phyloP scores from a whole-genome alignment of 2,888 invertebrate species.

The Pammene fasciana region DNA sequence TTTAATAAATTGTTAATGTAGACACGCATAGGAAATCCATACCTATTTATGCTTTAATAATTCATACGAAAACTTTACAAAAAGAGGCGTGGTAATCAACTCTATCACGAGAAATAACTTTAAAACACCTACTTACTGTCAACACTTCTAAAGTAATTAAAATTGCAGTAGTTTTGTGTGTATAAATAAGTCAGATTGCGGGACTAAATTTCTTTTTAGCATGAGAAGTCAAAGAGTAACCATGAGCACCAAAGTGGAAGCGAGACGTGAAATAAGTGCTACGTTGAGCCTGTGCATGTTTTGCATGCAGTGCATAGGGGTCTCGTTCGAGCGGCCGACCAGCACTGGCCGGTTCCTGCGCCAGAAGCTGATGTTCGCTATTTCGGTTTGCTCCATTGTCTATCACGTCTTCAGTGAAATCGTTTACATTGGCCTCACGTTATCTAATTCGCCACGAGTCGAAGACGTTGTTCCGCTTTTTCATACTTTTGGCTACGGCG shows the following conservation, averaged over 20 bases:
- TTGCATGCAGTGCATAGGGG: conserved; percentile 69
- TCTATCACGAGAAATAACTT: conserved; percentile 28
- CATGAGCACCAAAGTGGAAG: conserved; percentile 53
- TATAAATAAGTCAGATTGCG: conserved; percentile 6
- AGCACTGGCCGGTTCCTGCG: conserved; percentile 52
- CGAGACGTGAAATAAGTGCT: conserved; percentile 67
- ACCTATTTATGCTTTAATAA: conserved; percentile 7
- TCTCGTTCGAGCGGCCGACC: conserved; percentile 63
- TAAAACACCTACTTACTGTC: conserved; percentile 16
- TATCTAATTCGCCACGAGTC: conserved; percentile 71
- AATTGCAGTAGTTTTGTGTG: conserved; percentile 11
- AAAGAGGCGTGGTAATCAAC: conserved; percentile 46
- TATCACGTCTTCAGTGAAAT: conserved; percentile 76
- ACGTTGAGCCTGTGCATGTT: conserved; percentile 65
- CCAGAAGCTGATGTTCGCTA: conserved; percentile 63
- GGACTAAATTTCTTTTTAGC: background rate
- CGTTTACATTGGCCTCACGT: conserved; percentile 67
- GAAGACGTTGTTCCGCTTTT: conserved; percentile 78
- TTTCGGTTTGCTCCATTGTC: conserved; percentile 65
- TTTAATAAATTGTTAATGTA: background rate
- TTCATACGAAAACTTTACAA: conserved; percentile 36
- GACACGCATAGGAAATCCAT: conserved; percentile 1
- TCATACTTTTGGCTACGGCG: conserved; percentile 76
- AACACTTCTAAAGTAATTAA: conserved; percentile 26
- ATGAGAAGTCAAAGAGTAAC: conserved; percentile 43